Percentiles rank a stretch among this genome's conserved stretches.
These are phyloP conservation scores for Villa cingulata DNA, from an alignment of 2,888 invertebrate genomes.

Conservation along the genomic window DNA sequence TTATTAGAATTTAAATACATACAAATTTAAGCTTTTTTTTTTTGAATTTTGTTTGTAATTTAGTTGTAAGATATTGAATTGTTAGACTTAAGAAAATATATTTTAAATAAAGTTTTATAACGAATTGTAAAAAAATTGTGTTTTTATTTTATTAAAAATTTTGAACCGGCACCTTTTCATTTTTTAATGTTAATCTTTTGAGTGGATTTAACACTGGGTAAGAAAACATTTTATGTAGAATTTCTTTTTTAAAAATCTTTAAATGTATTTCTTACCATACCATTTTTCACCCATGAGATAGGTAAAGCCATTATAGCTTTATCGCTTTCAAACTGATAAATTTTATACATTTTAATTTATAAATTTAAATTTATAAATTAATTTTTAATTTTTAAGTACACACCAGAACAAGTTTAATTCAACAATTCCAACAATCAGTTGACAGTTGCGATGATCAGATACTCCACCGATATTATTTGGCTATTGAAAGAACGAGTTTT, in stretches of 20 bases:
- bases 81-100: too few relatives aligned
- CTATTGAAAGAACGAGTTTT: not conserved
- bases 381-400: too few relatives aligned
- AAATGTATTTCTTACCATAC: not conserved
- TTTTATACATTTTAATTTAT: not conserved
- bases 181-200: too few relatives aligned
- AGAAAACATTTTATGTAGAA: not conserved
- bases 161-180: too few relatives aligned
- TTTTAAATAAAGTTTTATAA: too few relatives aligned
- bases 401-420: not conserved
- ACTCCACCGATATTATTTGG: not conserved
- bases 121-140: too few relatives aligned
- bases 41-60: too few relatives aligned
- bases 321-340: not conserved
- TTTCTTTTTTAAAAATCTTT: not conserved
- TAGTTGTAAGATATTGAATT: too few relatives aligned
- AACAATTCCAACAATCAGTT: not conserved
- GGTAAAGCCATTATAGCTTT: not conserved
- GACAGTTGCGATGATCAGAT: not conserved
- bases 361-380: not conserved
- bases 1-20: too few relatives aligned
- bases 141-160: too few relatives aligned
- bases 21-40: too few relatives aligned
- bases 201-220: too few relatives aligned
- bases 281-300: not conserved